Evolutionary conservation across 2,113 vertebrate species (phyloP), one percentile per base, ranked within the genome.

Genomic region (Percopsis transmontana): DNA sequence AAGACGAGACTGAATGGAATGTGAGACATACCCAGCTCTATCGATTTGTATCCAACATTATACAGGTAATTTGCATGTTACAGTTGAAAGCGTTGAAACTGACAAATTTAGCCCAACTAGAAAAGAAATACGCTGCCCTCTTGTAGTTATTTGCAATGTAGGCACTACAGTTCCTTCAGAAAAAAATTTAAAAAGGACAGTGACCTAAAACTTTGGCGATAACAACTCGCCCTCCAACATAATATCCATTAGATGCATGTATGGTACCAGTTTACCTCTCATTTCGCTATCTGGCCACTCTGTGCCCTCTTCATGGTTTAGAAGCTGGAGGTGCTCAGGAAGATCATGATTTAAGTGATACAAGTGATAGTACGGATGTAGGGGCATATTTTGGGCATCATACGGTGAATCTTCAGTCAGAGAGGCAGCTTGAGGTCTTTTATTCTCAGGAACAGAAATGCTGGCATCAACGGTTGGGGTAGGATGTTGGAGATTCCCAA

Each of bases 261-360:
- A 33, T 33, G 27, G 27, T n/a, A n/a, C n/a, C 42, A 11, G 14
- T 68, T 68, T 64, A 84, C 87, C 81, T 76, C 12, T 53, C 19
- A 52, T 58, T 61, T 74, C 65, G 52, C 40, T 2, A 47, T 24
- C 42, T 19, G 16, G 58, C 24, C 56, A 19, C 6, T 52, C 42
- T 7, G 44, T 59, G 0, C 1, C 47, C 15, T 54, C 21, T 15
- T 56, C 53, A 14, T 11, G 66, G 39, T 13, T 50, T 20, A 15
- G 47, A 33, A 21, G 38, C 15, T 12, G 33, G n/a, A 23, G 7
- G 1, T 53, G 73, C 39, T 0, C 58, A 45, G 27, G 2, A 5
- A 71, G 5, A 33, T 51, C 15, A 62, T 50, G 21, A 18, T n/a
- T 24, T 18, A 67, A 19, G 2, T 62, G 14, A 16, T 66, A 42